Conservation (phyloP, 2,888 invertebrate species). For the Dasysyrphus albostriatus region DNA sequence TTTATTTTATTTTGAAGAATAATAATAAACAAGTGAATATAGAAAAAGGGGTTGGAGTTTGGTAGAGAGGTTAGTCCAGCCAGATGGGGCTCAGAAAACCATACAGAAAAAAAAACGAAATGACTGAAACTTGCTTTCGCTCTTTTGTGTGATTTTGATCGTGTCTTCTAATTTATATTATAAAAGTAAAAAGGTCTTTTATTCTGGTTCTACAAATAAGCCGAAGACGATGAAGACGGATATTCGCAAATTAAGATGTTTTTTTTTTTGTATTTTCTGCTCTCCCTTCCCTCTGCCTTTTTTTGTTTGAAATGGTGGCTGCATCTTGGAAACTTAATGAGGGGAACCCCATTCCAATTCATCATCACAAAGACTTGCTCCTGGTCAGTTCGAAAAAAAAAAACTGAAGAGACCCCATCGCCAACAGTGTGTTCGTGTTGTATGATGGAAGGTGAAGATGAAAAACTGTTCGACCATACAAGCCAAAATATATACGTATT, state of each 20-base stretch:
- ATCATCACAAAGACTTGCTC: neutral
- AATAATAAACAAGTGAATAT: slow-evolving; percentile 62
- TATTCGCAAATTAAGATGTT: slow-evolving; percentile 75
- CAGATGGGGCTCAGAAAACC: slow-evolving; percentile 7
- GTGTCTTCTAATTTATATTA: slow-evolving; percentile 75
- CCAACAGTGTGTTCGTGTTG: neutral
- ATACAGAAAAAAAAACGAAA: slow-evolving; percentile 4
- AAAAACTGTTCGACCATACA: slow-evolving; percentile 72
- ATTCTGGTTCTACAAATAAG: slow-evolving; percentile 49
- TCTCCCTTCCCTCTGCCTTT: slow-evolving; percentile 14
- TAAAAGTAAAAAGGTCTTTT: slow-evolving; percentile 37
- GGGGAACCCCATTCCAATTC: slow-evolving; percentile 49
- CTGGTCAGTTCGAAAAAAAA: slow-evolving; percentile 41
- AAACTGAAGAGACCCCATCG: slow-evolving; percentile 6
- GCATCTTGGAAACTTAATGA: slow-evolving; percentile 68
- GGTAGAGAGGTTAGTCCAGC: neutral
- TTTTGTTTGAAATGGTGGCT: slow-evolving; percentile 25
- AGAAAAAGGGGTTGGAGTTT: neutral
- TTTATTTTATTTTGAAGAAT: slow-evolving; percentile 46
- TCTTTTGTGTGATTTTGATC: slow-evolving; percentile 75
- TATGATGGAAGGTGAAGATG: slow-evolving; percentile 59
- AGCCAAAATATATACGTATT: slow-evolving; percentile 16
- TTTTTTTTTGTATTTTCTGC: neutral
- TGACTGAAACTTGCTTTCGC: slow-evolving; percentile 50
- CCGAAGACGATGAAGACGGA: slow-evolving; percentile 55